Percentiles rank a stretch among this genome's conserved stretches.
Conservation (phyloP, 2,888 invertebrate genomes). For the Torymus texanus region DNA sequence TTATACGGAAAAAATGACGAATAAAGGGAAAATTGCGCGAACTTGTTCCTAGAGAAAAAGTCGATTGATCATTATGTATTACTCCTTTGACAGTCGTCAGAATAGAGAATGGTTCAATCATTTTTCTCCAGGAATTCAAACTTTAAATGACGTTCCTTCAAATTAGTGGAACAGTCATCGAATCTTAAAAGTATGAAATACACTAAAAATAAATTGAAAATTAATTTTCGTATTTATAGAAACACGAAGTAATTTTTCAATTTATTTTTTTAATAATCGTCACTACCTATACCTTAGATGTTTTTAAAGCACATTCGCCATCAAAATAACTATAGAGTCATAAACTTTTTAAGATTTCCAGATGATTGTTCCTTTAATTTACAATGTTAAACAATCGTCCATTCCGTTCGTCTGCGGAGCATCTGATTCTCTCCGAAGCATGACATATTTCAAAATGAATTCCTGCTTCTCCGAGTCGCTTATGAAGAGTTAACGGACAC, state of each 20-base stretch:
- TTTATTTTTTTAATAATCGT: background rate
- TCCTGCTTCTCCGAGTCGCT: conserved; percentile 38
- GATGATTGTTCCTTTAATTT: conserved; percentile 36
- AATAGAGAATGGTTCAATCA: conserved; percentile 14
- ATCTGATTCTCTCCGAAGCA: conserved; percentile 54
- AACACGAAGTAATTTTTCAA: conserved; percentile 12
- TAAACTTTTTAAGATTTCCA: conserved; percentile 7
- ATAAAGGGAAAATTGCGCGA: conserved; percentile 43
- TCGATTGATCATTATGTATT: conserved; percentile 47
- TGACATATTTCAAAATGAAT: conserved; percentile 38
- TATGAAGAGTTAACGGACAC: conserved; percentile 14
- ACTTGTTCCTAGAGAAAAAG: conserved; percentile 53
- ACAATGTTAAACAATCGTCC: conserved; percentile 52
- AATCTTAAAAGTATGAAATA: conserved; percentile 3
- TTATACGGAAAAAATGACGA: conserved; percentile 26
- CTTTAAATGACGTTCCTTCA: conserved; percentile 36
- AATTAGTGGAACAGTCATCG: conserved; percentile 30
- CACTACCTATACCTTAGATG: no score
- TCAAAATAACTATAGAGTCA: no score
- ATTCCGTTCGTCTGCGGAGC: conserved; percentile 57
- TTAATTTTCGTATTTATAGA: background rate
- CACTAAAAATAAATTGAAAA: background rate
- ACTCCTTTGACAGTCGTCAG: conserved; percentile 25
- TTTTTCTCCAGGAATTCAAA: conserved; percentile 23
- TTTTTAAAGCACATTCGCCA: no score